These are phyloP conservation scores for Coilia nasus DNA, from an alignment of 2,797 vertebrate species.

Conservation along the genomic window DNA sequence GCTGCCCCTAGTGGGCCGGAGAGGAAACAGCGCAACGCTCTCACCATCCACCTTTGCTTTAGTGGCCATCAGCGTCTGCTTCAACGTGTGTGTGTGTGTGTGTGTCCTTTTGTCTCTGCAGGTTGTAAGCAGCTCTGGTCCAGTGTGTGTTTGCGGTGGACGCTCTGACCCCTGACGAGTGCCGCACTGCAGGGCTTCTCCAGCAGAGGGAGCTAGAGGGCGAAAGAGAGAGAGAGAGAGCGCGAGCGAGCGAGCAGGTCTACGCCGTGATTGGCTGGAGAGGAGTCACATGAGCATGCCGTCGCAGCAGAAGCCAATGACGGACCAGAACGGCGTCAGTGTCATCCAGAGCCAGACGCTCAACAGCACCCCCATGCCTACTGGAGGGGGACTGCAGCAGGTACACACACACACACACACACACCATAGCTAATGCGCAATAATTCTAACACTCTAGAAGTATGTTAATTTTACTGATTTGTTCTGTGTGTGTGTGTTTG, in stretches of 20 bases:
- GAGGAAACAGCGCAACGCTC: too few relatives aligned
- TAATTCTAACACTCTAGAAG: too few relatives aligned
- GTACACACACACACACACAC: slow-evolving; percentile 30
- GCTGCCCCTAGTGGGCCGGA: too few relatives aligned
- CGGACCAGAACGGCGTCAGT: slow-evolving; percentile 83
- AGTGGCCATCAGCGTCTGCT: too few relatives aligned
- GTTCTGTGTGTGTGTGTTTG: too few relatives aligned
- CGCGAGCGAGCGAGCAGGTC: slow-evolving; percentile 6
- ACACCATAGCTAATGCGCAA: background rate
- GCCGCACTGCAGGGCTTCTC: background rate
- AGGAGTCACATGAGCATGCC: slow-evolving; percentile 91
- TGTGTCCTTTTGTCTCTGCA: background rate
- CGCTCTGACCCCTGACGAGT: background rate
- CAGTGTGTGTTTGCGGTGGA: background rate
- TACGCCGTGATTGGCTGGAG: slow-evolving; percentile 52
- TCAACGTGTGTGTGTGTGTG: background rate
- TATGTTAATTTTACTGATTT: too few relatives aligned
- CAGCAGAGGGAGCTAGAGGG: background rate
- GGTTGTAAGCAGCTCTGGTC: background rate
- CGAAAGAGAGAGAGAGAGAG: background rate
- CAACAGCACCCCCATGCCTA: slow-evolving; percentile 57
- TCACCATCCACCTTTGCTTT: too few relatives aligned
- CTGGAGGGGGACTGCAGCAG: slow-evolving; percentile 74
- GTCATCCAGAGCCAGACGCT: slow-evolving; percentile 83
- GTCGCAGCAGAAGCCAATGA: slow-evolving; percentile 73